A percentile compares a stretch with the other conserved stretches of the same genome.
Evolutionary conservation across 2,113 vertebrate genomes (phyloP).

Genomic region (Cyanistes caeruleus): DNA sequence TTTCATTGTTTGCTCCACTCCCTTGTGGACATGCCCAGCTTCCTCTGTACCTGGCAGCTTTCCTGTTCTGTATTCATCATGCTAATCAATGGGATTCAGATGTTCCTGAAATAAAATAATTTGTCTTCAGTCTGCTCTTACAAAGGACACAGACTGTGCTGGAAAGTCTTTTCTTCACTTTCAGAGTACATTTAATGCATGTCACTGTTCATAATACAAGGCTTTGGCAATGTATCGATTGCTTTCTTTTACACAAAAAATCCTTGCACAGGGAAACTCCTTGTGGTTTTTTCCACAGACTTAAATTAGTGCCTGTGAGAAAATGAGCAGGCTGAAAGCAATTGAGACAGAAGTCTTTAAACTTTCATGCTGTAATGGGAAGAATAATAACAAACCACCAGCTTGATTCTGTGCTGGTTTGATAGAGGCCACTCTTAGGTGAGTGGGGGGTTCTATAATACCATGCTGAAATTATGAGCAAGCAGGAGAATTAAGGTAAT

Average conservation of each 20-base stretch:
- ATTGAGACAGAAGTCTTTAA: neutral
- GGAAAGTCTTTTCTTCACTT: neutral
- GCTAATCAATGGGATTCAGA: conserved; percentile 51
- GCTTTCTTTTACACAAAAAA: conserved; percentile 4
- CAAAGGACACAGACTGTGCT: neutral
- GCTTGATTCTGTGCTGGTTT: neutral
- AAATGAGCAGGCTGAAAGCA: conserved; percentile 8
- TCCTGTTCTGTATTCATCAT: conserved; percentile 29
- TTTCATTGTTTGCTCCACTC: conserved; percentile 41
- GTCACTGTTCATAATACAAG: neutral
- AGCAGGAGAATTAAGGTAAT: neutral
- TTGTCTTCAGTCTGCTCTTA: neutral
- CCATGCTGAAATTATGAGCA: neutral
- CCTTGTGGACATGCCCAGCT: conserved; percentile 44
- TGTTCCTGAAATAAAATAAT: conserved; percentile 8
- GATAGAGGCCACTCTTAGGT: neutral
- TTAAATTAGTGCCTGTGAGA: conserved; percentile 26
- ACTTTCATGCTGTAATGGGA: neutral
- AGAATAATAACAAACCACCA: neutral
- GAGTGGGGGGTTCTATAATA: neutral
- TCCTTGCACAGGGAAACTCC: neutral
- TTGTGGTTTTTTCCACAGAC: neutral
- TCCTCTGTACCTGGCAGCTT: conserved; percentile 56
- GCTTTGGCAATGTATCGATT: conserved; percentile 1
- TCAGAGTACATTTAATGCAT: neutral